Evolutionary conservation across 37 sponge, comb jelly and placozoan species (phyloP).

Genomic region (Amphimedon queenslandica): DNA sequence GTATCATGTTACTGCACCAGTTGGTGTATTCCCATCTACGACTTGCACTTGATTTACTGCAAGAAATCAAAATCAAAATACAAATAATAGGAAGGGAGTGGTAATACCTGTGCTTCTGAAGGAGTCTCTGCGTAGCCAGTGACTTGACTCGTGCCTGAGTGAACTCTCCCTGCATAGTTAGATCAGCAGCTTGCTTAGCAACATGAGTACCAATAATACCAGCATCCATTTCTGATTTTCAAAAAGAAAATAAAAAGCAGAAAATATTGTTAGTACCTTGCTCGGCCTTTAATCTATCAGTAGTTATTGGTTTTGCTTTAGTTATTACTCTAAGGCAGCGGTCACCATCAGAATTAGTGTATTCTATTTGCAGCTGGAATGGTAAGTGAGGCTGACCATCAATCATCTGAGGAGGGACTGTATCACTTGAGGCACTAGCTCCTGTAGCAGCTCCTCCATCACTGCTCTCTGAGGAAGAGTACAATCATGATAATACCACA

Average conservation of each 20-base stretch:
- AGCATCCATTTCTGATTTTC: slow-evolving; percentile 38
- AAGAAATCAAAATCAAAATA: neutral
- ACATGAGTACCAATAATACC: slow-evolving; percentile 69
- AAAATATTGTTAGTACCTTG: slow-evolving; percentile 27
- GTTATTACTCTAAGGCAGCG: slow-evolving; percentile 67
- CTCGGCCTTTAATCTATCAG: slow-evolving; percentile 71
- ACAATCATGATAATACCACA: neutral
- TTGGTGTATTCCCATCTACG: slow-evolving; percentile 28
- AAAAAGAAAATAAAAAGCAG: neutral
- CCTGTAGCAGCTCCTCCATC: slow-evolving; percentile 13
- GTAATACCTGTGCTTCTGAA: slow-evolving; percentile 60
- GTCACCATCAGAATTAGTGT: slow-evolving; percentile 70
- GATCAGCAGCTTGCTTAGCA: slow-evolving; percentile 59
- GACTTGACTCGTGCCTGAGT: slow-evolving; percentile 57
- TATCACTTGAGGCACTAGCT: neutral
- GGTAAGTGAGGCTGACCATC: slow-evolving; percentile 72
- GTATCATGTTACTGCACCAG: slow-evolving; percentile 42
- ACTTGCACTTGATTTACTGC: slow-evolving; percentile 15
- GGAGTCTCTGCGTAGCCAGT: slow-evolving; percentile 53
- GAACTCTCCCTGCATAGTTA: slow-evolving; percentile 82
- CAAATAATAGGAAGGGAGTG: neutral
- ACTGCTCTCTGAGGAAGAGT: neutral
- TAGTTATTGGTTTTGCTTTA: slow-evolving; percentile 74
- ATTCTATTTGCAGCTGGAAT: slow-evolving; percentile 85
- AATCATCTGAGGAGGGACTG: slow-evolving; percentile 15